Base-by-base conservation (phyloP, 2,888 invertebrate species). In the Nycteola revayana region DNA sequence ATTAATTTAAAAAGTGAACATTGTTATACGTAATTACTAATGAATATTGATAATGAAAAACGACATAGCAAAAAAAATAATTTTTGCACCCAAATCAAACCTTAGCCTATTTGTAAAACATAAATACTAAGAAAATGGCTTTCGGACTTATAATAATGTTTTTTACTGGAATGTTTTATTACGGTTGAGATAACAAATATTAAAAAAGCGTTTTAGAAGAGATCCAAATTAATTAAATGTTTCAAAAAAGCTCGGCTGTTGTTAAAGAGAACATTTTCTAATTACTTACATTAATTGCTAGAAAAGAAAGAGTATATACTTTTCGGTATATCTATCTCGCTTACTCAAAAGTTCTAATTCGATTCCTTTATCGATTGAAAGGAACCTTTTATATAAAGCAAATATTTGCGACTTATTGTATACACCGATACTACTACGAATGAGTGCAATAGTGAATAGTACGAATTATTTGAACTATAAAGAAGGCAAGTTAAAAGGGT, bases 121-220 rank as follows among this genome's bases (percentile, higher is more conserved):
- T 52, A 58, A 57, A 50, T 49, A 50, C 44, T 52, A 45, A 47
- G 41, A 52, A 29, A 39, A 49, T 50, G 42, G 49, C 39, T 42
- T 49, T 55, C 52, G 49, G 79, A 77, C 76, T 75, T 78, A 79
- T 43, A 65, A 65, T 69, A 65, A 75, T 66, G 61, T 66, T 72
- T 68, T 70, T 73, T 71, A 73, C 57, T 86, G 86, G 86, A 86
- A 86, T 86, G 86, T 86, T 66, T 69, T 60, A 76, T 85, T 85
- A 68, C 85, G 60, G 66, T 66, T 83, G 81, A 85, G 82, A 85
- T 80, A 66, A 70, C n/a, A n/a, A 55, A 57, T 63, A 61, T 42
- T 39, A 54, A 64, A 65, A 61, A 70, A 79, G 68, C 71, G 72
- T 66, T 70, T 71, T 60, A 46, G 48, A 49, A 82, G 83, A 84